Evolutionary conservation across 30 jellyfish, hydroid and myxozoan species (phyloP).

Genomic region (Turritopsis rubra): DNA sequence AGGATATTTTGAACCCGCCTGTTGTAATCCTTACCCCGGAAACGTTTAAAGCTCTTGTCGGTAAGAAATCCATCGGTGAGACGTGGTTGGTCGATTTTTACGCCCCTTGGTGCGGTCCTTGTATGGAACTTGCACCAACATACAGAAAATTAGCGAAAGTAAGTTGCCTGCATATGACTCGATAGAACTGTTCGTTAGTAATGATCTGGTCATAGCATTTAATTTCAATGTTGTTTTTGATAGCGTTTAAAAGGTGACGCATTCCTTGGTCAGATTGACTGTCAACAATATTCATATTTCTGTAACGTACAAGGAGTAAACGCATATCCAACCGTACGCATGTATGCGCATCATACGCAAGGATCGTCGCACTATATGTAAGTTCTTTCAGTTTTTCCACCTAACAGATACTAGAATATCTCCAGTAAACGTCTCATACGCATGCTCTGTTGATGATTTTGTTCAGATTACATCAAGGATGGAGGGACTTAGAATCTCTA

Average conservation of each 20-base stretch:
- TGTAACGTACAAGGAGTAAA: slow-evolving; percentile 71
- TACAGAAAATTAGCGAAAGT: slow-evolving; percentile 88
- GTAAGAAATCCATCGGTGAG: slow-evolving; percentile 69
- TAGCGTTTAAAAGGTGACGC: slow-evolving; percentile 90
- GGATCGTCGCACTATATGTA: slow-evolving; percentile 76
- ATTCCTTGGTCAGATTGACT: slow-evolving; percentile 67
- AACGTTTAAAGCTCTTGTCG: slow-evolving; percentile 44
- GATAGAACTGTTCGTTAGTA: no score
- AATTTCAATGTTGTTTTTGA: background rate
- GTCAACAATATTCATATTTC: slow-evolving; percentile 53
- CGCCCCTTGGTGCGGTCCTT: slow-evolving; percentile 99
- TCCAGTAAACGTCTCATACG: background rate
- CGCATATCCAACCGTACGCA: slow-evolving; percentile 76
- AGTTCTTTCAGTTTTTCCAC: no score
- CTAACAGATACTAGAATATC: no score
- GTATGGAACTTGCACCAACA: slow-evolving; percentile 90
- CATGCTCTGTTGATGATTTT: background rate
- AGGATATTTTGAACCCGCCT: slow-evolving; percentile 38
- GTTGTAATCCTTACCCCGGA: slow-evolving; percentile 76
- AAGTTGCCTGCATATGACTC: no score
- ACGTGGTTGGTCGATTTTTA: slow-evolving; percentile 85
- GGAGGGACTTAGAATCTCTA: slow-evolving; percentile 84
- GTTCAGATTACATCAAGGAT: slow-evolving; percentile 80
- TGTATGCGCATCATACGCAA: slow-evolving; percentile 65
- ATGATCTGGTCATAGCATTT: background rate